These are phyloP conservation scores for Melopsittacus undulatus DNA, from an alignment of 2,797 vertebrate species.

Conservation along the genomic window DNA sequence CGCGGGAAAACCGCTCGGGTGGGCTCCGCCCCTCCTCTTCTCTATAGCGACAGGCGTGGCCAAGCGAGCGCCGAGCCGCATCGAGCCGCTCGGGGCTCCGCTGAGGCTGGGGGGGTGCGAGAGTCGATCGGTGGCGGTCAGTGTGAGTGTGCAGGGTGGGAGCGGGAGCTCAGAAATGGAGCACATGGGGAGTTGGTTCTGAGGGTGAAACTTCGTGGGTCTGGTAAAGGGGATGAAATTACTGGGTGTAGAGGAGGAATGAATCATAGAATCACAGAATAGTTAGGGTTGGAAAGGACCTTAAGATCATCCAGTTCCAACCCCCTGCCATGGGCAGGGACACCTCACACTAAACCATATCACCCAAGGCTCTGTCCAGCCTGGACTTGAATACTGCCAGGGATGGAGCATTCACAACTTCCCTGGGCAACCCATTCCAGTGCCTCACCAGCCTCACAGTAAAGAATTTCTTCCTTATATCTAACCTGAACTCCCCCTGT, in stretches of 20 bases:
- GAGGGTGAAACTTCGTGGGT: neutral
- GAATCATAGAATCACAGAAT: too few relatives aligned
- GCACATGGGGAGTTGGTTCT: fast-evolving
- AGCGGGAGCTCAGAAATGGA: fast-evolving
- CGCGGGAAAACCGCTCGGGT: neutral
- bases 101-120: fast-evolving
- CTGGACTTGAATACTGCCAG: too few relatives aligned
- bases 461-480: too few relatives aligned
- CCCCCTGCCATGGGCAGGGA: too few relatives aligned
- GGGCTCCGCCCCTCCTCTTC: neutral
- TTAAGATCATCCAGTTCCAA: too few relatives aligned
- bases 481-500: too few relatives aligned
- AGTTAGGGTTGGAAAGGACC: too few relatives aligned
- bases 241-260: neutral
- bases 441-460: too few relatives aligned
- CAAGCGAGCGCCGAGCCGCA: neutral
- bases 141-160: neutral
- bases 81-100: neutral
- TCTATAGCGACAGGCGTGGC: neutral
- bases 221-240: neutral
- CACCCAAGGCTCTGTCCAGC: too few relatives aligned
- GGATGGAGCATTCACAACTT: too few relatives aligned
- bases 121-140: neutral
- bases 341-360: too few relatives aligned
- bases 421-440: too few relatives aligned